Base-by-base conservation (phyloP, 1,140 invertebrate genomes). In the Drosophila sp. region DNA sequence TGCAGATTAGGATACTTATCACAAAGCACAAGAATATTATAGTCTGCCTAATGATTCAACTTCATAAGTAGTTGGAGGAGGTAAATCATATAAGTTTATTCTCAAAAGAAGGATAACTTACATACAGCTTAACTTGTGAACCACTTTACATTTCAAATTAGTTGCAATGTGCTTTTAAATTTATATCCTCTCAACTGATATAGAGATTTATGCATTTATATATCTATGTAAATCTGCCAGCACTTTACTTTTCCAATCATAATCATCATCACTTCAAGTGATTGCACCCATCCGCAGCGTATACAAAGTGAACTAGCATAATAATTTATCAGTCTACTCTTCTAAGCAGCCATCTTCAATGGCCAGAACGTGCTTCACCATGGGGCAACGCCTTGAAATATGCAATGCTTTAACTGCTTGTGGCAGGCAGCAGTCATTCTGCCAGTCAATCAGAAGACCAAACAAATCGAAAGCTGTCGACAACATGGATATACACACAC, bases 261-360 rank as follows among this genome's bases (percentile, higher is more conserved):
- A 33, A 55, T 73, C 58, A 61, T 62, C 58, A 32, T 33, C 47
- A 58, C 57, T 66, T 25, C 11, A 40, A 40, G 50, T 60, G 41
- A 55, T 67, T 60, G 61, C 27, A 66, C 32, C 35, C 32, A 33
- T 35, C 33, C 56, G 32, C 17, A 33, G 7, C 17, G 38, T 38
- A 25, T 17, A 11, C 23, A 58, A 35, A 58, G 61, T 70, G 66
- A 63, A 30, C 44, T 57, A 35, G 29, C 70, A 30, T 62, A 56
- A 76, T 66, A 73, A 80, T 85, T 74, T 80, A 84, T 85, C 73
- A 56, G 29, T 41, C 7, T 60, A 23, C 58, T 54, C 55, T 55
- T 62, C 38, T 72, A 47, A 8, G 56, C 25, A 50, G 23, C 44
- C 44, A 27, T 50, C 44, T 50, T 50, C 44, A 50, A 50, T 50